Evolutionary conservation across 2,797 vertebrate species (phyloP).

Genomic region (Cossypha niveicapilla): DNA sequence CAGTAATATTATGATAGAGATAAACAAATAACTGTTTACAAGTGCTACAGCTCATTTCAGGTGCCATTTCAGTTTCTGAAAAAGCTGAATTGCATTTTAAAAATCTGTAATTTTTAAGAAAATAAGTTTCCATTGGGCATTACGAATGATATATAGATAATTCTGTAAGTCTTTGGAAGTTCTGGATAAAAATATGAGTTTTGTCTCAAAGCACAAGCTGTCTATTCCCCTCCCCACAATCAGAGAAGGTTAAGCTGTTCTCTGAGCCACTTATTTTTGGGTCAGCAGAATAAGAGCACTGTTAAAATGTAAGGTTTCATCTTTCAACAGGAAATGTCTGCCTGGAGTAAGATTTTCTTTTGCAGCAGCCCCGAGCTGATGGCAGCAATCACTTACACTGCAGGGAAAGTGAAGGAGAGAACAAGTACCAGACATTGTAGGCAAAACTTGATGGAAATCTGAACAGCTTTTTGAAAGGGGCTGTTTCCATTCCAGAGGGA

Average conservation of each 20-base stretch:
- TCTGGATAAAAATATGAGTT: background rate
- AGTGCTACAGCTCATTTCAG: background rate
- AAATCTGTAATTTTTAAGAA: background rate
- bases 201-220: background rate
- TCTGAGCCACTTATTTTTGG: background rate
- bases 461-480: background rate
- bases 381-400: background rate
- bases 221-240: background rate
- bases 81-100: background rate
- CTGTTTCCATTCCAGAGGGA: background rate
- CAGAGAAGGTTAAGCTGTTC: background rate
- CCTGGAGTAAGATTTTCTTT: background rate
- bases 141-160: background rate
- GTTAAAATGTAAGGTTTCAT: background rate
- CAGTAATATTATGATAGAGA: background rate
- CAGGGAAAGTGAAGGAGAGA: background rate
- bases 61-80: background rate
- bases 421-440: background rate
- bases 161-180: background rate
- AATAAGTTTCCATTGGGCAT: background rate
- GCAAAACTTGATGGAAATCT: background rate
- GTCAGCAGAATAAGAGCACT: background rate
- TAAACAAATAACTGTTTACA: background rate
- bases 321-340: conserved; percentile 32
- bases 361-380: background rate